Percentiles rank a stretch among this genome's conserved stretches.
Conservation (phyloP, 2,797 vertebrate species). For the Gorsachius magnificus region DNA sequence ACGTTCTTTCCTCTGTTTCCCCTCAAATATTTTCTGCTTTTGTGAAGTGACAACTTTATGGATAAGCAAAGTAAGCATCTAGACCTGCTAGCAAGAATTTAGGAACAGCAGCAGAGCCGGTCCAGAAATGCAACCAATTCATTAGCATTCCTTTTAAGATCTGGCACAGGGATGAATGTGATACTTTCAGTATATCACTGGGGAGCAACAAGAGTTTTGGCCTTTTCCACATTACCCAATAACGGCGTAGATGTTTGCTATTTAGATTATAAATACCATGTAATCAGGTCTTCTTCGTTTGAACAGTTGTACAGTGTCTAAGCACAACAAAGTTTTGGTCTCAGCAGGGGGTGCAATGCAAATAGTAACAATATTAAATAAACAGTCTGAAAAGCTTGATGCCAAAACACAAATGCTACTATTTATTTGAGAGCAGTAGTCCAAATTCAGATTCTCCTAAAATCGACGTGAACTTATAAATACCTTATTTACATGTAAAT, state of each 20-base stretch:
- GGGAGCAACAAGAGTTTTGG: neutral
- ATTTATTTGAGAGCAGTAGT: slow-evolving; percentile 39
- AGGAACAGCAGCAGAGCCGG: neutral
- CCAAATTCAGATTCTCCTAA: slow-evolving; percentile 32
- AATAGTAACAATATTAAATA: neutral
- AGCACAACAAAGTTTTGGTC: neutral
- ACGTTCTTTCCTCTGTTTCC: neutral
- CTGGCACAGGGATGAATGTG: neutral
- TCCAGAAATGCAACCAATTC: neutral
- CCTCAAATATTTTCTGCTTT: neutral
- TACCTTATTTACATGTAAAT: slow-evolving; percentile 62
- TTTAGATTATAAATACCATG: neutral
- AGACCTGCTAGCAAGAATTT: neutral
- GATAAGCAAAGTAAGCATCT: neutral
- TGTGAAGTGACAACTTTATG: neutral
- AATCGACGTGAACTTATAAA: slow-evolving; percentile 54
- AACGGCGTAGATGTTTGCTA: neutral
- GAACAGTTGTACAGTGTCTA: neutral
- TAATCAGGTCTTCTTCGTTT: neutral
- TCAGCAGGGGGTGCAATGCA: neutral
- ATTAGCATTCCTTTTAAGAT: neutral
- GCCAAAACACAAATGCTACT: neutral
- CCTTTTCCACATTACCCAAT: neutral
- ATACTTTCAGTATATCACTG: neutral
- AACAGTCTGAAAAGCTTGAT: slow-evolving; percentile 19